These are phyloP conservation scores for Phragmatobia fuliginosa DNA, from an alignment of 2,888 invertebrate species.

Conservation along the genomic window DNA sequence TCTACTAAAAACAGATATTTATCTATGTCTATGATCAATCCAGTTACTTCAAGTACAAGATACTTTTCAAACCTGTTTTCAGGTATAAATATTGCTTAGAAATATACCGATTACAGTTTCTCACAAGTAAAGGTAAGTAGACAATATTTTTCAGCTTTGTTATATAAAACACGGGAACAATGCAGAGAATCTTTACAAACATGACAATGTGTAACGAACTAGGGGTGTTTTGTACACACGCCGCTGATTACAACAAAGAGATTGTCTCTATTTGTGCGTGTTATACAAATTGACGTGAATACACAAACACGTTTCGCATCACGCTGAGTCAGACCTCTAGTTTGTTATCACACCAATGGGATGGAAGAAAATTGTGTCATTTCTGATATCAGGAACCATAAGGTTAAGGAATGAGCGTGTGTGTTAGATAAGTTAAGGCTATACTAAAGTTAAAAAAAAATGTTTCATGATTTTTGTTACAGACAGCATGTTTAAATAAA, in stretches of 20 bases:
- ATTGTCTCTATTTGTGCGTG: slow-evolving; percentile 1
- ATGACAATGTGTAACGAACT: slow-evolving; percentile 15
- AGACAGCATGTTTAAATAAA: too few species aligned
- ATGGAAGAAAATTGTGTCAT: background rate
- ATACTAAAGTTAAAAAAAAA: too few species aligned
- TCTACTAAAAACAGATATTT: too few species aligned
- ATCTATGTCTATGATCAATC: too few species aligned
- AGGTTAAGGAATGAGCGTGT: too few species aligned
- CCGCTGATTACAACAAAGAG: slow-evolving; percentile 8
- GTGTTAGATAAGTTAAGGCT: too few species aligned
- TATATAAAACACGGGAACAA: background rate
- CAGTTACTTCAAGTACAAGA: too few species aligned
- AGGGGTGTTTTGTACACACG: slow-evolving; percentile 9
- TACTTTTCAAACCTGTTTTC: too few species aligned
- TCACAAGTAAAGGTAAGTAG: background rate
- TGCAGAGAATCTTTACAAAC: background rate
- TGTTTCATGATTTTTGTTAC: too few species aligned
- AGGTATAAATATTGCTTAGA: background rate
- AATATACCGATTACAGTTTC: too few species aligned
- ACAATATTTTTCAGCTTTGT: background rate
- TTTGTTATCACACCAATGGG: background rate
- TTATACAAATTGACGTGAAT: slow-evolving; percentile 5
- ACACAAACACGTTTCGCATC: slow-evolving; percentile 1
- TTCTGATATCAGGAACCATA: background rate
- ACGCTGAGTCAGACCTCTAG: background rate